These are phyloP conservation scores for Alentia gelatinosa DNA, from an alignment of 2,888 invertebrate genomes.

Conservation along the genomic window DNA sequence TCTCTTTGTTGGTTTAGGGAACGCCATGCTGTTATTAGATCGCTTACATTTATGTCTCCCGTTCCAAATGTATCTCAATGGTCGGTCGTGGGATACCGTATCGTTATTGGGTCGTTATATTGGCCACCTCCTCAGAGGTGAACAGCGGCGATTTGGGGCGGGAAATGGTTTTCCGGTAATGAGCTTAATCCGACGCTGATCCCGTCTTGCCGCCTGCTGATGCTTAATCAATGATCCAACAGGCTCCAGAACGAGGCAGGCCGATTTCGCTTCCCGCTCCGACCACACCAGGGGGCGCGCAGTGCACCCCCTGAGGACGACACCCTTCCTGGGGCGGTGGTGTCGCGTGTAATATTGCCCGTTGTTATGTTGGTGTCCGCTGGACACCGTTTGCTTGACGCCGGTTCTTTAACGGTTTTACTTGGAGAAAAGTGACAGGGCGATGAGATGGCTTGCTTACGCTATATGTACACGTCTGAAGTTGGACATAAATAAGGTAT, in stretches of 20 bases:
- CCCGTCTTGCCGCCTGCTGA: neutral
- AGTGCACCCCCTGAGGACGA: neutral
- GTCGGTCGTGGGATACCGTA: no score
- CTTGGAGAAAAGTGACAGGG: no score
- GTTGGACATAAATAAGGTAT: no score
- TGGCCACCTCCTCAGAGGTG: neutral
- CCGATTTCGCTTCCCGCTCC: no score
- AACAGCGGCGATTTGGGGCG: neutral
- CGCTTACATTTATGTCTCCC: no score
- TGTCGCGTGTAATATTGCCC: neutral
- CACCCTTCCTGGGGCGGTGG: neutral
- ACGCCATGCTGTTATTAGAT: no score
- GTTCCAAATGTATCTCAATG: no score
- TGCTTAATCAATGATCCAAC: conserved; percentile 43
- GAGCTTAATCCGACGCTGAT: conserved; percentile 15
- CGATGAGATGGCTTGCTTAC: no score
- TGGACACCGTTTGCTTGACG: neutral
- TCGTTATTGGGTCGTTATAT: neutral
- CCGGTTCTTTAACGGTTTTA: neutral
- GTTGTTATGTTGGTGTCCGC: neutral
- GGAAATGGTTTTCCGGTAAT: conserved; percentile 34
- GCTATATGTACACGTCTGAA: no score
- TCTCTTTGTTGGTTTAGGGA: no score
- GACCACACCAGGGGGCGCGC: neutral
- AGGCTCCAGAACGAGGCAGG: neutral